Conservation (phyloP, 2,113 vertebrate genomes). For the Eudorcas thomsonii region DNA sequence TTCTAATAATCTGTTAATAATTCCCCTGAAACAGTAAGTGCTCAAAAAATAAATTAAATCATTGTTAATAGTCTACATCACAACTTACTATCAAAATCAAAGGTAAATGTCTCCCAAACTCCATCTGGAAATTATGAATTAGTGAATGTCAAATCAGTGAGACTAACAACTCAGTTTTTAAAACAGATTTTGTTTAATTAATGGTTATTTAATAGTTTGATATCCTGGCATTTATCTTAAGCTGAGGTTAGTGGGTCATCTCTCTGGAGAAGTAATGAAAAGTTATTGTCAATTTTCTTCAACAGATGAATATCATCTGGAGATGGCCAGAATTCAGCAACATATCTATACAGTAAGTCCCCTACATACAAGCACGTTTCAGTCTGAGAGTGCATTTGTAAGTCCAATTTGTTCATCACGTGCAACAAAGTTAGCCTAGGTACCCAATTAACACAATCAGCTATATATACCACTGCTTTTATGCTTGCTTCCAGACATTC, state of each 20-base stretch:
- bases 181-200: conserved; percentile 13
- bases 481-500: not conserved
- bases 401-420: not conserved
- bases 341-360: not conserved
- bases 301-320: not conserved
- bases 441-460: not conserved
- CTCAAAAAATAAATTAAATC: conserved; percentile 4
- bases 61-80: not conserved
- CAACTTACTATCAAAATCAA: not conserved
- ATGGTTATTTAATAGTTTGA: not conserved
- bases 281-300: conserved; percentile 10
- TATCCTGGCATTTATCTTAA: not conserved
- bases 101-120: not conserved
- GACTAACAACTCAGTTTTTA: not conserved
- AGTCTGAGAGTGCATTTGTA: not conserved
- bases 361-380: not conserved
- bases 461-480: not conserved
- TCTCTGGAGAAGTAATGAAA: conserved; percentile 3
- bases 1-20: conserved; percentile 30
- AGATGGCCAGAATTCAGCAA: not conserved
- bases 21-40: conserved; percentile 23
- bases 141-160: not conserved
- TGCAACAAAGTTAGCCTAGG: not conserved
- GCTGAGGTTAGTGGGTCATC: not conserved
- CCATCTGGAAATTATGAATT: not conserved